These are phyloP conservation scores for Thryonomys swinderianus DNA, from an alignment of 2,113 vertebrate genomes.

Conservation along the genomic window DNA sequence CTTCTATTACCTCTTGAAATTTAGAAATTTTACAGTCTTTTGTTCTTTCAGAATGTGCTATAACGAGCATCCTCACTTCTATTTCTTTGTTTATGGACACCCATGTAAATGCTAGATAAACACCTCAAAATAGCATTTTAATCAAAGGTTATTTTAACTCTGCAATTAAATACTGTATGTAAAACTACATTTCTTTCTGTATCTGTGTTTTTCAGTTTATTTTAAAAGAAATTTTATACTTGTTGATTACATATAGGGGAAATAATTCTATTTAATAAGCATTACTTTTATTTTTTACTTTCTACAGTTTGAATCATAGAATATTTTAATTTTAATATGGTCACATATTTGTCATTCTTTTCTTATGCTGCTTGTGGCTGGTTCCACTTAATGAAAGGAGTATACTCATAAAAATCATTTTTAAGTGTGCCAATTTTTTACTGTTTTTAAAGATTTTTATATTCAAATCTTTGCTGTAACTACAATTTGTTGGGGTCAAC, in stretches of 20 bases:
- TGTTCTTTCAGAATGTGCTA: neutral
- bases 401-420: neutral
- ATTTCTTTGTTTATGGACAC: neutral
- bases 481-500: neutral
- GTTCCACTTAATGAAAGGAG: neutral
- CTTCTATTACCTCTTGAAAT: neutral
- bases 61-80: neutral
- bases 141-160: neutral
- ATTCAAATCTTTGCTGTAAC: slow-evolving; percentile 21
- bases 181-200: neutral
- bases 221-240: neutral
- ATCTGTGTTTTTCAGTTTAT: slow-evolving; percentile 24
- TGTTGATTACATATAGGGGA: neutral
- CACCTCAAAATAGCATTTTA: neutral
- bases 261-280: neutral
- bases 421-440: neutral
- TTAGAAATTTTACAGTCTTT: slow-evolving; percentile 37
- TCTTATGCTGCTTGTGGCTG: neutral
- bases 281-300: neutral
- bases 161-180: neutral
- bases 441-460: slow-evolving; percentile 26
- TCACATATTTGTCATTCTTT: neutral
- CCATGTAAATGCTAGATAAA: neutral
- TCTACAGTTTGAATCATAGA: neutral
- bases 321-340: neutral